Evolutionary conservation across 2,797 vertebrate genomes (phyloP), one percentile per base, ranked within the genome.

Genomic region (Enteromius afrohamiltoni): DNA sequence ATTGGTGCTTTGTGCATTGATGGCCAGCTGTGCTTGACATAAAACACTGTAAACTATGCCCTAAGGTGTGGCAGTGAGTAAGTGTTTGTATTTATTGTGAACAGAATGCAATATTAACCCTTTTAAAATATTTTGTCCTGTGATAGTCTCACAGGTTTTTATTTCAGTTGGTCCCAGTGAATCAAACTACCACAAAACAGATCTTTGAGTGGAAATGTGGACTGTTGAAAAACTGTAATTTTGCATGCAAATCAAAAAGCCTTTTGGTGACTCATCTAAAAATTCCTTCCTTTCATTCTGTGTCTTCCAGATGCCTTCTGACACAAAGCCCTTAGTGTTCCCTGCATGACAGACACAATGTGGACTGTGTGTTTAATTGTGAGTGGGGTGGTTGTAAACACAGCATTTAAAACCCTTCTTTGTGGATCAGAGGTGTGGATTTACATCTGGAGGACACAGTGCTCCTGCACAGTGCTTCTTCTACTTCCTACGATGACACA

Each of bases 301-400:
- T 92, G 91, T 90, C 79, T 87, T 94, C 93, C 93, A 93, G 94
- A 93, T 92, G 92, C 93, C 93, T 92, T 85, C 91, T 90, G 42
- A 89, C 88, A 95, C 95, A 95, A 96, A 96, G 95, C 92, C 86
- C 89, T 88, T 92, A 94, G 91, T 95, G 94, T 95, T 93, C 89
- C 88, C 29, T 82, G 80, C 31, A 89, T 84, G 79, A 92, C 92
- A 93, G 94, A 93, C 93, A 88, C 94, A 95, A 95, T 94, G 94
- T 90, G 89, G 86, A 93, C 91, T 96, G 94, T 95, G 93, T 88
- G 88, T 85, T 94, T 94, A 94, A 93, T 95, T 93, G 89, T 91
- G 89, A 95, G 96, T 93, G 94, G 95, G 95, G 93, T 87, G 94
- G 87, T 92, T 87, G 89, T 94, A 94, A 92, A 89, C 92, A 93